These are phyloP conservation scores for Callyntrura sp. DNA, from an alignment of 2,888 invertebrate genomes.

Conservation along the genomic window DNA sequence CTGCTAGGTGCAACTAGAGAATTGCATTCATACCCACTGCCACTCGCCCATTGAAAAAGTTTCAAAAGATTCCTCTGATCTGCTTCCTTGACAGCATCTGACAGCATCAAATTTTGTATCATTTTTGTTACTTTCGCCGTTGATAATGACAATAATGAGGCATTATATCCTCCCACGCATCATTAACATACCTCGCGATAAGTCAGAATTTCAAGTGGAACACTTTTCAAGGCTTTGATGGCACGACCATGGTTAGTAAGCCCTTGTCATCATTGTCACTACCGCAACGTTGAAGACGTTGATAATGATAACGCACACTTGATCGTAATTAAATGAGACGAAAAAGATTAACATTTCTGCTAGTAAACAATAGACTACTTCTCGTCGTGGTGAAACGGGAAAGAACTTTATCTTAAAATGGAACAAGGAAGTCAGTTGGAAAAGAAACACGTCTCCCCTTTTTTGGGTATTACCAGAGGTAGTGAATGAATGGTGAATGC, in stretches of 20 bases:
- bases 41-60: background rate
- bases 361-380: background rate
- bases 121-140: background rate
- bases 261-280: background rate
- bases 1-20: background rate
- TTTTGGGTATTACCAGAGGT: too few relatives aligned
- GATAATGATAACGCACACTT: background rate
- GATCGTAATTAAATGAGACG: conserved; percentile 35
- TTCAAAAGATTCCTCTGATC: background rate
- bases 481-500: background rate
- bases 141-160: conserved; percentile 3
- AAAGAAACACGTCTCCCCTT: background rate
- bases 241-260: background rate
- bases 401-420: too few relatives aligned
- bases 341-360: conserved; percentile 7
- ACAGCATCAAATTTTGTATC: too few relatives aligned
- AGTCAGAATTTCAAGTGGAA: background rate
- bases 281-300: background rate
- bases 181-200: background rate
- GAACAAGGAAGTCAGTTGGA: background rate
- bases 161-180: background rate
- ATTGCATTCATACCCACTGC: background rate
- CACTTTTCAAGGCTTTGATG: background rate
- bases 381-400: background rate
- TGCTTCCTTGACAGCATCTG: too few relatives aligned